Evolutionary conservation across 2,113 vertebrate genomes (phyloP).

Genomic region (Tamias sibiricus): DNA sequence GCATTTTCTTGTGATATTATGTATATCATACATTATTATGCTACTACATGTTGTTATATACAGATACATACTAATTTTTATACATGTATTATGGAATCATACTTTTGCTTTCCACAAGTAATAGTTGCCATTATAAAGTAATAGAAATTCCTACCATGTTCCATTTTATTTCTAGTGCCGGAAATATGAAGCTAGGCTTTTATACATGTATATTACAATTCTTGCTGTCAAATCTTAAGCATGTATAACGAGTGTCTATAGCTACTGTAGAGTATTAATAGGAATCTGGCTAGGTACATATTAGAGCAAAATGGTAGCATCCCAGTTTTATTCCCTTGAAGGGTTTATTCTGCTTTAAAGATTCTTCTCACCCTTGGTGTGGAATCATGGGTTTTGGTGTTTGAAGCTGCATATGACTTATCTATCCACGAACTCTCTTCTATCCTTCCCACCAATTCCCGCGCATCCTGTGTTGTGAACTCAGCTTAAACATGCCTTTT

Average conservation of each 20-base stretch:
- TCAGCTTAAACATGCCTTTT: background rate
- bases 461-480: background rate
- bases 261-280: slow-evolving; percentile 75
- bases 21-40: background rate
- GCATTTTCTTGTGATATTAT: slow-evolving; percentile 78
- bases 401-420: background rate
- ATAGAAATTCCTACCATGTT: slow-evolving; percentile 84
- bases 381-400: background rate
- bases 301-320: slow-evolving; percentile 77
- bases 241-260: slow-evolving; percentile 81
- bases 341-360: background rate
- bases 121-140: slow-evolving; percentile 71
- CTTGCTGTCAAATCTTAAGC: slow-evolving; percentile 65
- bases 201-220: slow-evolving; percentile 78
- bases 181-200: slow-evolving; percentile 79
- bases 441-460: background rate
- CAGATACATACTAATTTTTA: background rate
- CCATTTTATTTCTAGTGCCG: slow-evolving; percentile 57
- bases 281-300: slow-evolving; percentile 76
- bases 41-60: background rate
- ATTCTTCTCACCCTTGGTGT: background rate
- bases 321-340: slow-evolving; percentile 39
- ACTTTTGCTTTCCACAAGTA: background rate
- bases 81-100: background rate
- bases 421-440: background rate